A percentile compares a stretch with the other conserved stretches of the same genome.
Conservation (phyloP, 2,888 invertebrate species). For the Prosapia bicincta region DNA sequence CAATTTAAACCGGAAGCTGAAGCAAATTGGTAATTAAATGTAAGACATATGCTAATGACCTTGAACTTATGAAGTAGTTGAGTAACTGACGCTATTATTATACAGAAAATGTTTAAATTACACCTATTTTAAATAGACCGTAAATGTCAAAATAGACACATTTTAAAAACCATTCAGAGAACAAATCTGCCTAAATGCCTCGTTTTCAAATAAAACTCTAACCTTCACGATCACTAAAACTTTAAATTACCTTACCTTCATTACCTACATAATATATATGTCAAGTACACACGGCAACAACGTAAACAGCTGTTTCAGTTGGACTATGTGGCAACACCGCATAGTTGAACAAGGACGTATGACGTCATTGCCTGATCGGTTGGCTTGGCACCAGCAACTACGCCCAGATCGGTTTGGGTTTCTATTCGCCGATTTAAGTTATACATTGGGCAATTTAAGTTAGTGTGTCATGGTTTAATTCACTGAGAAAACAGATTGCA, state of each 20-base stretch:
- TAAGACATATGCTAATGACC: no score
- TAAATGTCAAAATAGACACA: no score
- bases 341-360: conserved; percentile 20
- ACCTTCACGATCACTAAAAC: neutral
- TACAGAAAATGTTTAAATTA: no score
- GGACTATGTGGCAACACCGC: conserved; percentile 14
- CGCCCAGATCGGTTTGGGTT: neutral
- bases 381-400: neutral
- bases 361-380: conserved; percentile 10
- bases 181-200: no score
- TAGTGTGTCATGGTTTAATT: no score
- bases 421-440: neutral
- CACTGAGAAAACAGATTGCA: no score
- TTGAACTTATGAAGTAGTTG: no score
- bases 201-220: neutral
- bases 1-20: no score
- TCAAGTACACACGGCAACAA: conserved; percentile 9
- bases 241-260: neutral
- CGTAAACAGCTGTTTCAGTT: neutral
- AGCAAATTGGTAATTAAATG: no score
- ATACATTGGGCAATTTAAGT: neutral
- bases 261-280: neutral
- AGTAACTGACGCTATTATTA: no score
- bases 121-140: no score
- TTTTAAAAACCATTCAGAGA: no score